Evolutionary conservation across 2,113 vertebrate species (phyloP).

Genomic region (Epinephelus moara): DNA sequence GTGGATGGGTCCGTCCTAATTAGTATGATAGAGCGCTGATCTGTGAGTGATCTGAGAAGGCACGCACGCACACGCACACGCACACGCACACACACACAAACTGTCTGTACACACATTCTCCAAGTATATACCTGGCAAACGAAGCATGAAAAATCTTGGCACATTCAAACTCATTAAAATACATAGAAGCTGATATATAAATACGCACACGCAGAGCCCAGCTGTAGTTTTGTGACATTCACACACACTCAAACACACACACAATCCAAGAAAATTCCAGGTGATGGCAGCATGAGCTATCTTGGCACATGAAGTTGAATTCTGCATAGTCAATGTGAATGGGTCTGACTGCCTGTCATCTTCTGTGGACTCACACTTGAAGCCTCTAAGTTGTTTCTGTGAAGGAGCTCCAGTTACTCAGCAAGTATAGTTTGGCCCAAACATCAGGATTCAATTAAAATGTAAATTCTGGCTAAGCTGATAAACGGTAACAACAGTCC

Average conservation of each 20-base stretch:
- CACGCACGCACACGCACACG: neutral
- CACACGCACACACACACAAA: constrained; percentile 11
- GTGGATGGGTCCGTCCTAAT: constrained; percentile 65
- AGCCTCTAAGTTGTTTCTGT: constrained; percentile 66
- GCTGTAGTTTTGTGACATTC: constrained; percentile 49
- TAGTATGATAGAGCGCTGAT: constrained; percentile 57
- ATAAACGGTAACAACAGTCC: constrained; percentile 66
- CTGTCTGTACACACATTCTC: constrained; percentile 28
- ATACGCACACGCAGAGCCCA: constrained; percentile 32
- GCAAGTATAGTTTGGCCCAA: constrained; percentile 67
- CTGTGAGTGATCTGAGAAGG: constrained; percentile 47
- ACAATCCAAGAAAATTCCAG: constrained; percentile 37
- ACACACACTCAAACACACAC: constrained; percentile 14
- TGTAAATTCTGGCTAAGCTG: constrained; percentile 76
- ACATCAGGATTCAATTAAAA: constrained; percentile 81
- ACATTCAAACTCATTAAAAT: constrained; percentile 55
- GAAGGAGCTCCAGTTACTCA: constrained; percentile 66
- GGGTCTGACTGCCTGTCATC: constrained; percentile 76
- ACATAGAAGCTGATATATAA: constrained; percentile 49
- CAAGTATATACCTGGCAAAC: constrained; percentile 42
- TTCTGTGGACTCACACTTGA: constrained; percentile 62
- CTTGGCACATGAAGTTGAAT: constrained; percentile 63
- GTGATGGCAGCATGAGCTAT: constrained; percentile 50
- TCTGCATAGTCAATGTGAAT: constrained; percentile 70
- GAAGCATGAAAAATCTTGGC: constrained; percentile 36